These are phyloP conservation scores for Chirona hameri DNA, from an alignment of 2,888 invertebrate genomes.

Conservation along the genomic window DNA sequence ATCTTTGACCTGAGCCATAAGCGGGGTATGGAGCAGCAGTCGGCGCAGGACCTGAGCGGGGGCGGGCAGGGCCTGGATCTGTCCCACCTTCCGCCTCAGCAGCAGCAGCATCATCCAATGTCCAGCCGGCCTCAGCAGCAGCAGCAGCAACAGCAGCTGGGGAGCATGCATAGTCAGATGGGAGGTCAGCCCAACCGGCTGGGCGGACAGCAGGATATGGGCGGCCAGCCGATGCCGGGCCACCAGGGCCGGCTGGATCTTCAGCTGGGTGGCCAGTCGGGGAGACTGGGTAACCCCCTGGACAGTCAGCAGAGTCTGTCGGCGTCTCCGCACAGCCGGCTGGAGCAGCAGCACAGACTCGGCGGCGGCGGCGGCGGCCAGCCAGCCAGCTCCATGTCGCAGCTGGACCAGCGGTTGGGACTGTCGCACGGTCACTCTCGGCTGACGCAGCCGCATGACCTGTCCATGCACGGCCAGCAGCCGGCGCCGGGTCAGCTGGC, in stretches of 20 bases:
- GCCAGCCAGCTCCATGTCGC: not conserved
- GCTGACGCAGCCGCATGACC: constrained; percentile 2
- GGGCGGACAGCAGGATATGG: not conserved
- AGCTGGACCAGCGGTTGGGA: not conserved
- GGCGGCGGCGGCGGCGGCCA: not conserved
- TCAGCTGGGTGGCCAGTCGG: not conserved
- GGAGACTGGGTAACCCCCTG: not conserved
- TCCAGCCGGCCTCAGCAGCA: too few species aligned
- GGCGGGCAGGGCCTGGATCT: too few species aligned
- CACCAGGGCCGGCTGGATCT: too few species aligned
- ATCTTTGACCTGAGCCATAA: not conserved
- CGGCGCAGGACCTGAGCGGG: not conserved
- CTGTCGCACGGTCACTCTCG: not conserved
- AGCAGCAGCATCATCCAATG: not conserved
- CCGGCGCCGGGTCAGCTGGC: not conserved
- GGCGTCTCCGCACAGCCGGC: too few species aligned
- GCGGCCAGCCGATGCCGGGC: not conserved
- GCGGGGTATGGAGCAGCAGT: not conserved
- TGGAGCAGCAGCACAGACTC: not conserved
- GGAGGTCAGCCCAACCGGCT: not conserved
- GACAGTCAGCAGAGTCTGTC: too few species aligned
- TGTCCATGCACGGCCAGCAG: constrained; percentile 1
- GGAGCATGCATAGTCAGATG: too few species aligned
- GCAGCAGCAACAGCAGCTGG: not conserved
- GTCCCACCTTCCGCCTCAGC: not conserved